Evolutionary conservation across 1,140 invertebrate genomes (phyloP).

Genomic region (Bombus confusus): DNA sequence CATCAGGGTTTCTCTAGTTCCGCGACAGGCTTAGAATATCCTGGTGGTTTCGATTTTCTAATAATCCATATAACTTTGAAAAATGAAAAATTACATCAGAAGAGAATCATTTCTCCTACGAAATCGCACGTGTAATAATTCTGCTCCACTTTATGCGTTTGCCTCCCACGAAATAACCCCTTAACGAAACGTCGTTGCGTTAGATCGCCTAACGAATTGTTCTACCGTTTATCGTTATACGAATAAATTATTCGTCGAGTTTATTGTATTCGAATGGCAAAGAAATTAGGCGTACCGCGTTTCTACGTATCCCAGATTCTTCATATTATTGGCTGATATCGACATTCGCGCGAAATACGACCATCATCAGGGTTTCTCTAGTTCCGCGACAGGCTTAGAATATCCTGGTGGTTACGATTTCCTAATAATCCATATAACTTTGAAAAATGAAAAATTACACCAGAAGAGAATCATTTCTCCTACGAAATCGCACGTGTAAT

Average conservation of each 20-base stretch:
- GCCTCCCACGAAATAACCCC: neutral
- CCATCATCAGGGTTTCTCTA: neutral
- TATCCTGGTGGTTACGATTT: neutral
- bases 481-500: no score
- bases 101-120: neutral
- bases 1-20: neutral
- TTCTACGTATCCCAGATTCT: neutral
- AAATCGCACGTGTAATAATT: neutral
- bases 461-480: neutral
- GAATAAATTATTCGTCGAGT: constrained; percentile 19
- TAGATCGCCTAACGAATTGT: neutral
- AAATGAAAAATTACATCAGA: neutral
- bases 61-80: neutral
- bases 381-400: neutral
- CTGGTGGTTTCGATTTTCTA: neutral
- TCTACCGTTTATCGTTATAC: no score
- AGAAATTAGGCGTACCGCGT: no score
- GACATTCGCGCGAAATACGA: neutral
- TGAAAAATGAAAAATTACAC: neutral
- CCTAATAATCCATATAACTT: neutral
- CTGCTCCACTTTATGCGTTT: neutral
- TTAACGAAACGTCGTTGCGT: neutral
- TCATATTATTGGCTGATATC: neutral
- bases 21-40: neutral
- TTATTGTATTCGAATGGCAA: constrained; percentile 2